Conservation (phyloP, 2,888 invertebrate genomes). For the Liposcelis brunnea region DNA sequence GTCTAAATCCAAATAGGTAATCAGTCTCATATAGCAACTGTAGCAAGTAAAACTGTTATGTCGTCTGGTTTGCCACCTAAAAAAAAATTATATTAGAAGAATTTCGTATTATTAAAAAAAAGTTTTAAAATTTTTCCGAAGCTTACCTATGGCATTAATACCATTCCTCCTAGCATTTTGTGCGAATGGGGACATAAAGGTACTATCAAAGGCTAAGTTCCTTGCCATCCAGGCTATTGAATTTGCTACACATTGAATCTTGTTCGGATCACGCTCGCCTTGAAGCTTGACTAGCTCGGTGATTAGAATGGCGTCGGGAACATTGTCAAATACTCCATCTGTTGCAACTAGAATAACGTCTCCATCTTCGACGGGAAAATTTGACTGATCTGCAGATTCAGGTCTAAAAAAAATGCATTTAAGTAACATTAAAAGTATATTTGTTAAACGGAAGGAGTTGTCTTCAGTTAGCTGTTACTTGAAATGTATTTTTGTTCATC, state of each 20-base stretch:
- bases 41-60: constrained; percentile 91
- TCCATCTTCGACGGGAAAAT: constrained; percentile 78
- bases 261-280: constrained; percentile 52
- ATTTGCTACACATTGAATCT: constrained; percentile 81
- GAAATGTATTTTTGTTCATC: no score
- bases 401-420: constrained; percentile 48
- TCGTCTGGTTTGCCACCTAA: constrained; percentile 97
- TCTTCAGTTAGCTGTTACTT: no score
- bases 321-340: constrained; percentile 97
- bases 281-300: constrained; percentile 62
- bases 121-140: constrained; percentile 2
- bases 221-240: constrained; percentile 91
- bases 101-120: no score
- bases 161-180: constrained; percentile 84
- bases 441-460: no score
- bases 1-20: constrained; percentile 10
- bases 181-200: constrained; percentile 91
- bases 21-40: constrained; percentile 46
- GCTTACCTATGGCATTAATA: constrained; percentile 70
- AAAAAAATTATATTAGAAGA: no score
- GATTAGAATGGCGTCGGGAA: constrained; percentile 78
- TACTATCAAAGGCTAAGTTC: constrained; percentile 82
- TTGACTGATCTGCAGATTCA: constrained; percentile 75
- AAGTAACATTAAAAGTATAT: background rate
- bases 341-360: constrained; percentile 92